Percentiles rank a stretch among this genome's conserved stretches.
Conservation (phyloP, 1,140 invertebrate genomes). For the Ips typographus region DNA sequence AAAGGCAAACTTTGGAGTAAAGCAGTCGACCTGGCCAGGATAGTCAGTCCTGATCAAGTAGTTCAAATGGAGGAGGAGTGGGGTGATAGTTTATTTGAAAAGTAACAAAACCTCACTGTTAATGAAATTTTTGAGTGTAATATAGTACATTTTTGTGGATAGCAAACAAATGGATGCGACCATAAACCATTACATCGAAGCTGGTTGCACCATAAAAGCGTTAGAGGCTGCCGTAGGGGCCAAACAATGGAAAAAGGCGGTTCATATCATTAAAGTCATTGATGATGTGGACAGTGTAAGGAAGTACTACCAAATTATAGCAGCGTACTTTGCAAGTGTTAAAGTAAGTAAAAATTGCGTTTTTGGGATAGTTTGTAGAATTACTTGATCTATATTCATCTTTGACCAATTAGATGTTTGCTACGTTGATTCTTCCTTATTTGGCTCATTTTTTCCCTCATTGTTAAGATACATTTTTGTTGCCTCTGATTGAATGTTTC, state of each 20-base stretch:
- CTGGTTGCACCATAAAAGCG: slow-evolving; percentile 84
- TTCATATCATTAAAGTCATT: slow-evolving; percentile 84
- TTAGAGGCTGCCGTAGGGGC: slow-evolving; percentile 89
- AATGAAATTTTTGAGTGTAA: too few species aligned
- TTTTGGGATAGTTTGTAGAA: too few species aligned
- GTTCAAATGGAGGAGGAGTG: slow-evolving; percentile 89
- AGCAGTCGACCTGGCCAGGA: slow-evolving; percentile 86
- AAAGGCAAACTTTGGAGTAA: slow-evolving; percentile 75
- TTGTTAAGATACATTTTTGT: too few species aligned
- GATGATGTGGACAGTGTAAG: slow-evolving; percentile 58
- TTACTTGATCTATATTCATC: too few species aligned
- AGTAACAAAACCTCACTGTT: not conserved
- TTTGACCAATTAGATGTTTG: too few species aligned
- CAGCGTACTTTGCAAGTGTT: slow-evolving; percentile 57
- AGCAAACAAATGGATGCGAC: slow-evolving; percentile 90
- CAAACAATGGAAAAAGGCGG: slow-evolving; percentile 94
- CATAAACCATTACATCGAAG: slow-evolving; percentile 96
- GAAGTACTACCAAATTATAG: slow-evolving; percentile 58
- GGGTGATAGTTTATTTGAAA: slow-evolving; percentile 82
- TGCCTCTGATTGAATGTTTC: too few species aligned
- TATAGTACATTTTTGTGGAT: too few species aligned
- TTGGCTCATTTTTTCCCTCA: too few species aligned
- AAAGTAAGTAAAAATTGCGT: slow-evolving; percentile 34
- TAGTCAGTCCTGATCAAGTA: slow-evolving; percentile 81
- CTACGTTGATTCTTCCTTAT: too few species aligned